These are phyloP conservation scores for Serilophus lunatus DNA, from an alignment of 2,113 vertebrate species.

Conservation along the genomic window DNA sequence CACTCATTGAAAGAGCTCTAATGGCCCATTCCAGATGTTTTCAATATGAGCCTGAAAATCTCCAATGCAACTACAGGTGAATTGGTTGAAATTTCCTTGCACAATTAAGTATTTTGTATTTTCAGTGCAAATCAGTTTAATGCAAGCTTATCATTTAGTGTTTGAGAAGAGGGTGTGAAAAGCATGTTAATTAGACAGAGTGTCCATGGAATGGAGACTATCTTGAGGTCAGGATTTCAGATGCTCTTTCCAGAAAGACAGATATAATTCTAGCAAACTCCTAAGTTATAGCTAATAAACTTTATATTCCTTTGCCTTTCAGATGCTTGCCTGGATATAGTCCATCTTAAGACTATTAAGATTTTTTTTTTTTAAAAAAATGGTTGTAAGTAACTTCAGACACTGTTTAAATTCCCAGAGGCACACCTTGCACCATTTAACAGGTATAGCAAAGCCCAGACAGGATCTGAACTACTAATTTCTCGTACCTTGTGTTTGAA, in stretches of 20 bases:
- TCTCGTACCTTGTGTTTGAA: not conserved
- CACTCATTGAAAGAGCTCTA: not conserved
- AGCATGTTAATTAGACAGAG: fast-evolving
- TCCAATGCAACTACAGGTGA: not conserved
- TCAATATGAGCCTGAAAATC: not conserved
- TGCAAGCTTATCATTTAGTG: not conserved
- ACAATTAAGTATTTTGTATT: not conserved
- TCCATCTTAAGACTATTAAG: not conserved
- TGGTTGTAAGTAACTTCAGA: not conserved
- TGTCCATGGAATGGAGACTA: fast-evolving
- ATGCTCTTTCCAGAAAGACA: not conserved
- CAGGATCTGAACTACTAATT: not conserved
- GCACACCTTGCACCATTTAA: not conserved
- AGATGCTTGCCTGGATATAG: fast-evolving
- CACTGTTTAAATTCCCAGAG: not conserved
- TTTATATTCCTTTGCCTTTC: not conserved
- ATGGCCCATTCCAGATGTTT: not conserved
- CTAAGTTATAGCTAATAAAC: not conserved
- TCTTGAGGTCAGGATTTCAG: not conserved
- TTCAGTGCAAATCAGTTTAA: not conserved
- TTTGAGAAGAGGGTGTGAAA: not conserved
- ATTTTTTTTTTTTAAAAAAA: not conserved
- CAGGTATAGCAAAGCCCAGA: not conserved
- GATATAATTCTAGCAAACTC: not conserved
- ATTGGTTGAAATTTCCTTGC: not conserved